Percentiles rank a stretch among this genome's conserved stretches.
phyloP scores from a whole-genome alignment of 2,797 vertebrate species.

The Danio tinwini region DNA sequence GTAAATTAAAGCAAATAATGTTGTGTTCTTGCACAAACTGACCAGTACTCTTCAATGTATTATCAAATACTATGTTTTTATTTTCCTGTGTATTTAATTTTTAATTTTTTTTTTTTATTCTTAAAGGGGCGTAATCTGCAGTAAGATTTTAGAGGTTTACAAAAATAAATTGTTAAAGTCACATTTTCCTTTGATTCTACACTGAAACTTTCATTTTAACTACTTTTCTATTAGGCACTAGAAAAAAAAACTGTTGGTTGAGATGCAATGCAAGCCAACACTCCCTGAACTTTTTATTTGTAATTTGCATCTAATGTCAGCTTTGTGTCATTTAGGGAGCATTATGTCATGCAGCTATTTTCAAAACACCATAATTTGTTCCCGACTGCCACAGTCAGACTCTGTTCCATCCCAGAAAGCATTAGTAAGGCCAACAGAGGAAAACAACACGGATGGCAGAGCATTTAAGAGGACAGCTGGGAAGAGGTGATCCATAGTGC shows the following conservation, averaged over 20 bases:
- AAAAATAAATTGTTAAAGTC: background rate
- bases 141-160: background rate
- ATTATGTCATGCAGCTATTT: slow-evolving; percentile 26
- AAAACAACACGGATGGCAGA: slow-evolving; percentile 27
- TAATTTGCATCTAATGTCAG: background rate
- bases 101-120: background rate
- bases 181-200: background rate
- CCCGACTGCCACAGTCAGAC: background rate
- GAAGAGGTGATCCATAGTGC: slow-evolving; percentile 21
- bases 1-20: too few relatives aligned
- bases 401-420: slow-evolving; percentile 25
- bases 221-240: background rate
- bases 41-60: too few relatives aligned
- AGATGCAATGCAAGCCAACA: background rate
- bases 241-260: background rate
- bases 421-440: background rate
- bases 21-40: too few relatives aligned
- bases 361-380: slow-evolving; percentile 16
- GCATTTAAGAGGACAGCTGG: slow-evolving; percentile 29
- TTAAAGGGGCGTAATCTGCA: too few relatives aligned
- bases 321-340: background rate
- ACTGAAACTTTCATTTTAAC: background rate
- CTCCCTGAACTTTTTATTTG: background rate
- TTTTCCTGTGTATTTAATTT: background rate
- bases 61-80: too few relatives aligned